phyloP scores from a whole-genome alignment of 92 coral and sea anemone species.

The Umimayanthus kanabou region DNA sequence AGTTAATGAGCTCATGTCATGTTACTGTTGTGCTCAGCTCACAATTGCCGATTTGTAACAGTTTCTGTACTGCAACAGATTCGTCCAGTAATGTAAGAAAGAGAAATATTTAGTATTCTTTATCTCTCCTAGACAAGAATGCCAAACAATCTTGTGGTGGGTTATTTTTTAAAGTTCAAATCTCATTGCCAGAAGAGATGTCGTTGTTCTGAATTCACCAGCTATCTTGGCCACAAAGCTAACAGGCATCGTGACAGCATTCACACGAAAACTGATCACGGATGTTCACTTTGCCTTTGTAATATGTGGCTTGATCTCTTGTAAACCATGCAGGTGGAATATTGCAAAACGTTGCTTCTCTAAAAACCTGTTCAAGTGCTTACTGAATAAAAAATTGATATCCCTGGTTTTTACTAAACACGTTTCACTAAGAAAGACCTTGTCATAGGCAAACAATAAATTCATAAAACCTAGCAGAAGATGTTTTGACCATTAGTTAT shows the following conservation, averaged over 20 bases:
- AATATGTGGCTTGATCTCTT: neutral
- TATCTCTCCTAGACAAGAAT: too few relatives aligned
- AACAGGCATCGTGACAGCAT: neutral
- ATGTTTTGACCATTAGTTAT: neutral
- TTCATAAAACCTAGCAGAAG: neutral
- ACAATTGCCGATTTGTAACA: neutral
- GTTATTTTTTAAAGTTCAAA: neutral
- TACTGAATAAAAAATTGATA: neutral
- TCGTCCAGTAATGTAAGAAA: neutral
- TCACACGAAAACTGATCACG: neutral
- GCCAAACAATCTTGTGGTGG: neutral
- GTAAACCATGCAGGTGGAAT: neutral
- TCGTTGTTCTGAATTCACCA: neutral
- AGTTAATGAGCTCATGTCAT: neutral
- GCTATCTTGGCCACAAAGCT: neutral
- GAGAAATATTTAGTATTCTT: too few relatives aligned
- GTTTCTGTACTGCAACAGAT: neutral
- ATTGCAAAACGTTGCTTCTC: neutral
- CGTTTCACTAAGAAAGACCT: neutral
- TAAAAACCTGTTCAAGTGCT: neutral
- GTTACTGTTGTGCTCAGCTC: neutral
- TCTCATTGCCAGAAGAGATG: neutral
- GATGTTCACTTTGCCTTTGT: neutral
- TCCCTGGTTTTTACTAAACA: constrained; percentile 1
- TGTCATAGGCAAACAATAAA: neutral